Conservation (phyloP, 2,113 vertebrate species). For the Hucho hucho region DNA sequence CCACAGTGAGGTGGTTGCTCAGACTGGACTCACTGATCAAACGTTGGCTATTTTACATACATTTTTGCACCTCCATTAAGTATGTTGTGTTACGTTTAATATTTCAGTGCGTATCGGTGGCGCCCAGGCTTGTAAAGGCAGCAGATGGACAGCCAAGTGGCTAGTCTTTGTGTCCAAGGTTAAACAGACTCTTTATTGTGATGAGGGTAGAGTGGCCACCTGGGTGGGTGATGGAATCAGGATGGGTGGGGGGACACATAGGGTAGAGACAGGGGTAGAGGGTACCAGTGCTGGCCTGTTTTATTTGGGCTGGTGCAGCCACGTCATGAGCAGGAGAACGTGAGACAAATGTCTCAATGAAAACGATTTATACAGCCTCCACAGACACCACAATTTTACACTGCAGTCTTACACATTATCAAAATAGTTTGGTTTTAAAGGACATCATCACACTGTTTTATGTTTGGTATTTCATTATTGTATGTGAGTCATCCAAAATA, state of each 20-base stretch:
- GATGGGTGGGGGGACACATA: background rate
- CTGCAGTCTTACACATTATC: background rate
- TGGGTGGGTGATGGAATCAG: background rate
- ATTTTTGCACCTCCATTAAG: too few relatives aligned
- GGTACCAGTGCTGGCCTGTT: too few relatives aligned
- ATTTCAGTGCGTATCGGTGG: constrained; percentile 37
- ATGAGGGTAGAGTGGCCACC: background rate
- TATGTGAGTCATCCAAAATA: too few relatives aligned
- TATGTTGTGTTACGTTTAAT: constrained; percentile 15
- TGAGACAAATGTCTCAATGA: background rate
- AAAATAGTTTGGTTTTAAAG: background rate
- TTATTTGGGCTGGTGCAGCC: too few relatives aligned
- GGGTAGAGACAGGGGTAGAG: too few relatives aligned
- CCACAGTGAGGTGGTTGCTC: too few relatives aligned
- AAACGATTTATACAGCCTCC: background rate
- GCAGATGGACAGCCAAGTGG: constrained; percentile 26
- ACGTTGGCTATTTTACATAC: too few relatives aligned
- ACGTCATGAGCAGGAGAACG: background rate
- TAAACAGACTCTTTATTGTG: constrained; percentile 7
- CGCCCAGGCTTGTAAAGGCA: background rate
- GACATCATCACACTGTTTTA: too few relatives aligned
- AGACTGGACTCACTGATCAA: too few relatives aligned
- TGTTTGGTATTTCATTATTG: too few relatives aligned
- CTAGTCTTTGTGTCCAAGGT: constrained; percentile 12
- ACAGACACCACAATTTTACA: background rate